Percentiles rank a stretch among this genome's conserved stretches.
Conservation (phyloP, 1,140 invertebrate genomes). For the Teleogryllus occipitalis region DNA sequence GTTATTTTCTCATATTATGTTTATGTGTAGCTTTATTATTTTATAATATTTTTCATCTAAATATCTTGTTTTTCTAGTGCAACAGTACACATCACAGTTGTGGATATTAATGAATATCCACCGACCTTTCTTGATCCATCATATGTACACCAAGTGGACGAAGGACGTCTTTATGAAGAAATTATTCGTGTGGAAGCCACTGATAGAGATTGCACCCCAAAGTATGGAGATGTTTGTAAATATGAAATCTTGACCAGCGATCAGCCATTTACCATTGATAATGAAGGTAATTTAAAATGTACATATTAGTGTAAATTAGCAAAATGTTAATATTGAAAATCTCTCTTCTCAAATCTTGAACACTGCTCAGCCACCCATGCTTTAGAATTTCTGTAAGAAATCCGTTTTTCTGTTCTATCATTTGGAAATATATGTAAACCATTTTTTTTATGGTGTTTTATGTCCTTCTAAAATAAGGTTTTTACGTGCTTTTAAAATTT, state of each 20-base stretch:
- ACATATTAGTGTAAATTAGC: neutral
- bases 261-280: constrained; percentile 87
- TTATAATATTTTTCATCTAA: too few relatives aligned
- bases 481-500: too few relatives aligned
- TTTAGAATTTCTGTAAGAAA: neutral
- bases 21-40: too few relatives aligned
- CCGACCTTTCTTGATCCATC: constrained; percentile 82
- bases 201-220: constrained; percentile 84
- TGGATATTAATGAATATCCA: constrained; percentile 90
- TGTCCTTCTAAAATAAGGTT: too few relatives aligned
- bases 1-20: too few relatives aligned
- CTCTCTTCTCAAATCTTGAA: too few relatives aligned
- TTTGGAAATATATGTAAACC: too few relatives aligned
- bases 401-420: neutral
- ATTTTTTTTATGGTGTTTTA: too few relatives aligned
- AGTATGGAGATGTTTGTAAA: constrained; percentile 90
- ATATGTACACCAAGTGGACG: constrained; percentile 83
- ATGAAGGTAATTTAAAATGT: constrained; percentile 54
- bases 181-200: constrained; percentile 83
- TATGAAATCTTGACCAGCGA: constrained; percentile 86
- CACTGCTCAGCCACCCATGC: too few relatives aligned
- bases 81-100: constrained; percentile 88
- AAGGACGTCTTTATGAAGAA: constrained; percentile 81
- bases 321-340: too few relatives aligned
- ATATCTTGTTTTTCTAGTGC: constrained; percentile 55